Evolutionary conservation across 2,888 invertebrate species (phyloP), one percentile per base, ranked within the genome.

Genomic region (Eilema sororculum): DNA sequence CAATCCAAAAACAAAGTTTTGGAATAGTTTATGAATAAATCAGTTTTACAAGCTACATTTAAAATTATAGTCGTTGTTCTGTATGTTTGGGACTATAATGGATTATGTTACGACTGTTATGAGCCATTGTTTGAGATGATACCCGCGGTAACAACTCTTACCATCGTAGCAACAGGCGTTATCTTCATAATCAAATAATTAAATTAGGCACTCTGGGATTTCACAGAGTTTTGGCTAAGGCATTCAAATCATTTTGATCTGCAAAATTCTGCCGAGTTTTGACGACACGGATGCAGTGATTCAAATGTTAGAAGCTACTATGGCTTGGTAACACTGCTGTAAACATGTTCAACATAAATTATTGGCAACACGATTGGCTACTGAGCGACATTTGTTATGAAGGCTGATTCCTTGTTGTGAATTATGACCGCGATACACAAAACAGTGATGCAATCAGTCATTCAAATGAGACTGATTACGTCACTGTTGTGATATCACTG

Each of bases 81-180:
- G 20, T 46, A n/a, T 52, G 52, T 52, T 52, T 9, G 52, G 52
- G 8, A 20, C n/a, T 9, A 9, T n/a, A 52, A 52, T 52, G n/a
- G 52, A 52, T 52, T 52, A 52, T 52, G n/a, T 52, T 46, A 46
- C 41, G 41, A 41, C 41, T 16, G 16, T 41, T 46, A 46, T n/a
- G 52, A 52, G 20, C n/a, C 52, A 52, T 52, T 52, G 52, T 52
- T 52, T 52, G n/a, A 52, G 8, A 52, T 52, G 6, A 52, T 52
- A n/a, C 9, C n/a, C n/a, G 52, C n/a, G 52, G 52, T n/a, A 52
- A 52, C 52, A n/a, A 52, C 52, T 52, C n/a, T 52, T 52, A 52
- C 52, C 2, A 52, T 9, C n/a, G 20, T 52, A n/a, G 9, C 9
- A 20, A n/a, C 52, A 52, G 52, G 20, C 52, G 9, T 52, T 52